Base-by-base conservation (phyloP, 92 coral and sea anemone genomes). In the Paramuricea clavata region DNA sequence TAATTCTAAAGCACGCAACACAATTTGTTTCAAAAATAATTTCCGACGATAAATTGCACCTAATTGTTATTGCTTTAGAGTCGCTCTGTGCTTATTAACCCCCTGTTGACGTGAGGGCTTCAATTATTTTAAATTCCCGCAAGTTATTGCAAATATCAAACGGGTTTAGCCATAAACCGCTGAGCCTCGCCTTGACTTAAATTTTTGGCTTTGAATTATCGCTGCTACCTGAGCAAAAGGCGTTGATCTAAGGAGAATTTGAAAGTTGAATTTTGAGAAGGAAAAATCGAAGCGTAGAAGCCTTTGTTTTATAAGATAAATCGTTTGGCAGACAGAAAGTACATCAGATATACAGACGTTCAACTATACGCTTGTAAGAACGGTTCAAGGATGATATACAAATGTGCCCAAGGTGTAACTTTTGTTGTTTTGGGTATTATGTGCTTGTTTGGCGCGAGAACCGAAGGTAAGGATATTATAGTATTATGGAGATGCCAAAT, bases 101-200 rank as follows among this genome's bases (percentile, higher is more conserved):
- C 34, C 79, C 56, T 42, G 59, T 27, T n/a, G 79, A 15, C 9
- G 26, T 33, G 2, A 73, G 5, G 59, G 59, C 33, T 73, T 1
- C 15, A 73, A 33, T 73, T 39, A 73, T 73, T 39, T 73, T 23
- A 73, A 73, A 73, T 42, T 73, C 79, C 49, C 79, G 59, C 35
- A 27, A 42, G 31, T 31, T 73, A n/a, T 33, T 73, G 79, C 59
- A 73, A 73, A 42, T 42, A 42, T 73, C 12, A 36, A 73, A 25
- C 41, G 7, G 21, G 39, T 28, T 68, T 4, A 42, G 30, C 19
- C 21, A 73, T 52, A 49, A 31, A 73, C 54, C 32, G 9, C 56
- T 42, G 1, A 42, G 0, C 28, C 21, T 73, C 8, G 5, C 49
- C 76, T 33, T 70, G 49, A 39, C 76, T 70, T n/a, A 2, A 39